A percentile compares a stretch with the other conserved stretches of the same genome.
Conservation (phyloP, 1,140 invertebrate species). For the Tetramorium simillimum region DNA sequence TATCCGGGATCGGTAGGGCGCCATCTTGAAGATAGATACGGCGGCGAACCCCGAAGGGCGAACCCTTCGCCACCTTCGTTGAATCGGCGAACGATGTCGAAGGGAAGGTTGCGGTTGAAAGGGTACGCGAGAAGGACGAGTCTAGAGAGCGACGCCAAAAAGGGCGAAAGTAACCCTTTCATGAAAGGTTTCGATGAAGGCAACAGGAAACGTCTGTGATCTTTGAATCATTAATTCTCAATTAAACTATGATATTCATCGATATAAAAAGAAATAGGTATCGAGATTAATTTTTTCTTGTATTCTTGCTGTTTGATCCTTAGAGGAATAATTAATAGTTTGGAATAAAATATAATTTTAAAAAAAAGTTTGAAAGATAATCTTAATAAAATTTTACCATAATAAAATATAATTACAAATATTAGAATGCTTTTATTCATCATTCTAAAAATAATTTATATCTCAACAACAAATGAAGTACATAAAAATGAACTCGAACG, state of each 20-base stretch:
- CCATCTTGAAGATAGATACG: conserved; percentile 29
- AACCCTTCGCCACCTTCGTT: background rate
- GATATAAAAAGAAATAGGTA: background rate
- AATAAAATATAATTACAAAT: background rate
- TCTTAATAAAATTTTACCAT: background rate
- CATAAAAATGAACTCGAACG: background rate
- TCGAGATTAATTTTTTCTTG: background rate
- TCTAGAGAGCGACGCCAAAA: conserved; percentile 25
- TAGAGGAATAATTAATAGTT: background rate
- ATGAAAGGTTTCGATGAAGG: conserved; percentile 19
- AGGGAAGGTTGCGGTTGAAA: conserved; percentile 13
- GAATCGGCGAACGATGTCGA: conserved; percentile 26
- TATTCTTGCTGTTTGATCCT: background rate
- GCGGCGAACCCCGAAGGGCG: background rate
- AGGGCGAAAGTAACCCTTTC: conserved; percentile 40
- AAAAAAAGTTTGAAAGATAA: background rate
- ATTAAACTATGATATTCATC: background rate
- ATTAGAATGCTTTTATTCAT: background rate
- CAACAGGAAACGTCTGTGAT: conserved; percentile 8
- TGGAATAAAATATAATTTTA: background rate
- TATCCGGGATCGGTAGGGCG: conserved; percentile 34
- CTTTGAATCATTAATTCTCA: conserved; percentile 15
- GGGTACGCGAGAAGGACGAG: background rate
- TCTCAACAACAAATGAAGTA: background rate
- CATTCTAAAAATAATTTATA: too few relatives aligned